phyloP scores from a whole-genome alignment of 1,140 invertebrate genomes.

The Hylaeus anthracinus region DNA sequence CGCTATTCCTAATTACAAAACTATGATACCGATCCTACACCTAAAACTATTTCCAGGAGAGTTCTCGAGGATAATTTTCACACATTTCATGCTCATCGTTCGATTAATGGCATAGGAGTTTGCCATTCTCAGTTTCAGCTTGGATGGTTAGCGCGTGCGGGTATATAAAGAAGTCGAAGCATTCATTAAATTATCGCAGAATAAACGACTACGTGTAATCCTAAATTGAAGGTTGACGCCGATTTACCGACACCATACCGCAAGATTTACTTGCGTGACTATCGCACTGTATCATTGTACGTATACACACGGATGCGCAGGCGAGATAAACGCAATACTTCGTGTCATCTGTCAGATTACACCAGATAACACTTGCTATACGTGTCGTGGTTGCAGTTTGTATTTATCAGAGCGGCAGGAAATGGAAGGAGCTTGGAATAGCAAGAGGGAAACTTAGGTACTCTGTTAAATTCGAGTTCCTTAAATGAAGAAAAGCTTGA shows the following conservation, averaged over 20 bases:
- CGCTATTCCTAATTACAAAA: background rate
- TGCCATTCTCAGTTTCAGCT: too few relatives aligned
- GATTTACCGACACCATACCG: background rate
- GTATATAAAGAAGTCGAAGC: background rate
- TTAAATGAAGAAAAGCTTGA: background rate
- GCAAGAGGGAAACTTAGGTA: background rate
- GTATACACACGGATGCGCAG: background rate
- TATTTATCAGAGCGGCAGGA: conserved; percentile 4
- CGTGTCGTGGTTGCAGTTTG: conserved; percentile 9
- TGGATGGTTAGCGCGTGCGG: too few relatives aligned
- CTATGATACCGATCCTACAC: background rate
- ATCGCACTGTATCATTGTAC: background rate
- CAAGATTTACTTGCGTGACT: conserved; percentile 28
- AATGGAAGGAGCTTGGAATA: background rate
- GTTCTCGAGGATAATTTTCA: background rate
- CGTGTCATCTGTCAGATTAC: conserved; percentile 41
- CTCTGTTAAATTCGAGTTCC: background rate
- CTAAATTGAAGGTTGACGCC: conserved; percentile 5
- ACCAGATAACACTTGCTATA: conserved; percentile 14
- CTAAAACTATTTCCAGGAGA: background rate
- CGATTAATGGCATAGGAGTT: background rate
- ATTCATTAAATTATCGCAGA: background rate
- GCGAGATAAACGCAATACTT: conserved; percentile 39
- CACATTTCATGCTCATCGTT: background rate
- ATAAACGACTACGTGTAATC: too few relatives aligned